These are phyloP conservation scores for Sparidentex hasta DNA, from an alignment of 2,797 vertebrate genomes.

Conservation along the genomic window DNA sequence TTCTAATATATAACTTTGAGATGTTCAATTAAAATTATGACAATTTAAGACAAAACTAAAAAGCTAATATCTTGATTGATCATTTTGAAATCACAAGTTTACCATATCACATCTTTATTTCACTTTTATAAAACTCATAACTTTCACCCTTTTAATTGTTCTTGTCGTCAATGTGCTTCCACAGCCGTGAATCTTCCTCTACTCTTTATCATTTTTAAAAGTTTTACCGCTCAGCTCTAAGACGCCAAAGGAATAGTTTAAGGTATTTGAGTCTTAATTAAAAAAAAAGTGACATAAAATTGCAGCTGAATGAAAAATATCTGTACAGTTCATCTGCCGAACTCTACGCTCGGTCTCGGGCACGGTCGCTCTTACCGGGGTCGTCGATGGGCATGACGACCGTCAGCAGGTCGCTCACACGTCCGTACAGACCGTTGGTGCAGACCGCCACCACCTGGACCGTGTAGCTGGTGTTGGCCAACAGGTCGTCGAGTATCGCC, in stretches of 20 bases:
- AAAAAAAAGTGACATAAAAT: not conserved
- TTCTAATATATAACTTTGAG: not conserved
- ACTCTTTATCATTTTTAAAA: not conserved
- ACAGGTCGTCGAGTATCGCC: slow-evolving; percentile 92
- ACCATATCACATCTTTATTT: not conserved
- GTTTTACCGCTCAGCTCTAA: not conserved
- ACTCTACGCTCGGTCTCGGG: slow-evolving; percentile 30
- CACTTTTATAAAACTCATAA: not conserved
- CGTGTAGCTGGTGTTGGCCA: slow-evolving; percentile 93
- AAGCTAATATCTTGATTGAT: too few species aligned
- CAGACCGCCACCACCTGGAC: slow-evolving; percentile 96
- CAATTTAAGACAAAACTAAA: not conserved
- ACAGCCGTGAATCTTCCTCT: not conserved
- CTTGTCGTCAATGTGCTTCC: not conserved
- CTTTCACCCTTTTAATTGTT: not conserved
- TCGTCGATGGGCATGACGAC: slow-evolving; percentile 91
- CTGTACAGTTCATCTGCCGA: not conserved
- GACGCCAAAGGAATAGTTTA: not conserved
- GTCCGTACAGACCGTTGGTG: slow-evolving; percentile 92
- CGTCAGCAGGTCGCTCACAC: slow-evolving; percentile 89
- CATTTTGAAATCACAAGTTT: not conserved
- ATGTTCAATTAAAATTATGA: not conserved
- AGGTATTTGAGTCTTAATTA: not conserved
- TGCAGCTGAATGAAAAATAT: not conserved
- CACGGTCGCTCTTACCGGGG: slow-evolving; percentile 89